Evolutionary conservation across 1,140 invertebrate species (phyloP), one percentile per base, ranked within the genome.

Genomic region (Zaprionus gabonicus): DNA sequence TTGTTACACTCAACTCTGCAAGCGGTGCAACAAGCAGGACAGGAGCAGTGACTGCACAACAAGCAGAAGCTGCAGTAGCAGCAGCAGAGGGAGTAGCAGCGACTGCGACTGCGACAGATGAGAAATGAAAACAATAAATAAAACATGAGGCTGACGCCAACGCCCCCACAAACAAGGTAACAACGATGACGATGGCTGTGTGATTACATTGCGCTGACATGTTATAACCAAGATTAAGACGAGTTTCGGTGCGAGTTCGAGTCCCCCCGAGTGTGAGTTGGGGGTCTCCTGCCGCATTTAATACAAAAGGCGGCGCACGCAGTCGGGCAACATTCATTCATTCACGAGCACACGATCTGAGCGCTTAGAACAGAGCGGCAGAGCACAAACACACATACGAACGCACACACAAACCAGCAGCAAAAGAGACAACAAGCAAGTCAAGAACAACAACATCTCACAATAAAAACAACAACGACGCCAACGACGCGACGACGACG

Each of bases 271-370:
- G 49, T 53, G 36, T 55, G 41, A 31, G 25, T 49, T 67, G 55
- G 67, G 63, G 64, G 41, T 46, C 41, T 38, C 51, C 36, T 36
- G 55, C 38, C 67, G 67, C 44, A 81, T 81, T 84, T 90, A 74
- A 90, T 76, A 75, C 80, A 87, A 90, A 88, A 88, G 79, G 78
- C 75, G 38, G 53, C 51, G 75, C 62, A 71, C 74, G 34, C 71
- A 81, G 62, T 55, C 78, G 70, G 58, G 38, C 70, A 74, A 71
- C 78, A 88, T 80, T 88, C 85, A 88, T 88, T 88, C 85, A 90
- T 80, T 76, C 72, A 57, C 86, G 78, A 81, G 80, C 77, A 80
- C 53, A 80, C 76, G 74, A 69, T 81, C 73, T 76, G 80, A 88
- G 85, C 76, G 81, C 81, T 88, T 90, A 88, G 79, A 88, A 91